phyloP scores from a whole-genome alignment of 1,140 invertebrate genomes.

The Diabrotica undecimpunctata region DNA sequence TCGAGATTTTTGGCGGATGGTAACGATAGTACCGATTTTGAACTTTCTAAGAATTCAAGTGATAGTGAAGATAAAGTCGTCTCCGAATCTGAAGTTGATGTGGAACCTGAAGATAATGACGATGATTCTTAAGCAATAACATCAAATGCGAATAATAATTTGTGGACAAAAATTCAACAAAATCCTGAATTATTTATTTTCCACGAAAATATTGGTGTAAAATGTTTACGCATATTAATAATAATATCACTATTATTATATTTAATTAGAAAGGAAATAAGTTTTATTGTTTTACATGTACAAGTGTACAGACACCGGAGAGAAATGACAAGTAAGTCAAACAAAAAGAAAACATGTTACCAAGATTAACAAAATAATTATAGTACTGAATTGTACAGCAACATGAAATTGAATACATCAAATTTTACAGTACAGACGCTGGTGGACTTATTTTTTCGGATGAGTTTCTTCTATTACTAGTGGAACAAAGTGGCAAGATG shows the following conservation, averaged over 20 bases:
- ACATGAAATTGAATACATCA: constrained; percentile 20
- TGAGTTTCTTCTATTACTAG: constrained; percentile 20
- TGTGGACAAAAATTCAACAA: constrained; percentile 24
- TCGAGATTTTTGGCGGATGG: constrained; percentile 15
- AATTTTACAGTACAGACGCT: constrained; percentile 21
- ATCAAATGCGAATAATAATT: constrained; percentile 26
- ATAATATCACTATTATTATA: no score
- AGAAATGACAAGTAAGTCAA: no score
- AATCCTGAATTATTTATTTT: constrained; percentile 24
- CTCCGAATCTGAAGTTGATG: constrained; percentile 21
- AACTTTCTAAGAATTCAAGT: constrained; percentile 25
- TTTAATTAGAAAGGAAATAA: no score
- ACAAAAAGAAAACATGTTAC: no score
- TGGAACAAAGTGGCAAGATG: constrained; percentile 14
- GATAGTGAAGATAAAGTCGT: constrained; percentile 24
- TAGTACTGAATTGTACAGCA: no score
- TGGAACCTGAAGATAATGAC: constrained; percentile 24
- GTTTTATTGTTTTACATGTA: no score
- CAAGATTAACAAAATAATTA: no score
- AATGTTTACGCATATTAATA: no score
- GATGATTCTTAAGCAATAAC: constrained; percentile 21
- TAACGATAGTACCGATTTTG: constrained; percentile 25
- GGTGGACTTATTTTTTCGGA: constrained; percentile 23
- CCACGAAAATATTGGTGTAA: constrained; percentile 20
- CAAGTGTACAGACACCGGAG: no score